Evolutionary conservation across 1,140 invertebrate genomes (phyloP), one percentile per base, ranked within the genome.

Genomic region (Drosophila chauvacae): DNA sequence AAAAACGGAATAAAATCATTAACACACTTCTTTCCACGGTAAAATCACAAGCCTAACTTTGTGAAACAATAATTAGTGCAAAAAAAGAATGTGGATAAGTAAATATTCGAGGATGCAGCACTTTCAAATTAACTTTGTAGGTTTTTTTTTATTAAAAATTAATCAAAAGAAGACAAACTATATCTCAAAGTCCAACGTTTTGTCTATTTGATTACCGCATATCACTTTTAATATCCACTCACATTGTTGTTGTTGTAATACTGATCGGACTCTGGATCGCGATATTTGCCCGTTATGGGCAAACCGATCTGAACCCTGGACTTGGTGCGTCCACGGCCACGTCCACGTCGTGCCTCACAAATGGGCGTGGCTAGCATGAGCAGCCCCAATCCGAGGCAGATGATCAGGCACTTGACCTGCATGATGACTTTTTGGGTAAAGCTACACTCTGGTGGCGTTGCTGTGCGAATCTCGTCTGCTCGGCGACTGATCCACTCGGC

Each of bases 201-300:
- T 3, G 1, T 23, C 7, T 41, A 13, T 41, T n/a, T 44, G 0
- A 18, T 18, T n/a, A 18, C 11, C 20, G 30, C 28, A 20, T 7
- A 18, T 59, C 10, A 11, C 13, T 3, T 45, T 4, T 16, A 0
- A 35, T 53, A 16, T 53, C 3, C 82, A 95, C 95, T 95, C 94
- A 97, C 96, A 92, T 97, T 95, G 59, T 97, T 95, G 79, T 97
- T 97, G 80, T 97, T 97, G 92, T 97, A 97, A 91, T 97, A 97
- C 80, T 96, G 95, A 93, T 97, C 96, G 5, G 96, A 96, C 92
- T 97, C 96, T 2, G 96, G 96, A 93, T 97, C 96, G 71, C 96
- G 93, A 79, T 97, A 97, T 93, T 97, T 97, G 56, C 96, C 96
- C 16, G 96, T 97, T 30, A 97, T 96, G 2, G 96, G 96, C 63